phyloP scores from a whole-genome alignment of 2,797 vertebrate genomes.

The Urophycis tenuis region DNA sequence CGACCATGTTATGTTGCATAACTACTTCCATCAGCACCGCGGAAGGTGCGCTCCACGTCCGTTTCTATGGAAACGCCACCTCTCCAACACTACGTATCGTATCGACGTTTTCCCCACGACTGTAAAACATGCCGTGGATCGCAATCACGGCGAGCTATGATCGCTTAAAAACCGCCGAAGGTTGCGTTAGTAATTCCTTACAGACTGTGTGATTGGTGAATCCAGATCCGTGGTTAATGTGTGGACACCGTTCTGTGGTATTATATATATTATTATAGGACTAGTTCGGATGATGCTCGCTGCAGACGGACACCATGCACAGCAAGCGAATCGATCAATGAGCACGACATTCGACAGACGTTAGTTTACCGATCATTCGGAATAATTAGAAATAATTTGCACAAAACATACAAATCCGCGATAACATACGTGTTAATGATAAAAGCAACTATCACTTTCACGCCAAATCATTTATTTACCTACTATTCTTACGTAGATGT shows the following conservation, averaged over 20 bases:
- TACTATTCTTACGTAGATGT: slow-evolving; percentile 33
- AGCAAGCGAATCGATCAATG: not conserved
- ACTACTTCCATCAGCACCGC: slow-evolving; percentile 58
- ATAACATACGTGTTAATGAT: not conserved
- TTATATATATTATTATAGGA: too few species aligned
- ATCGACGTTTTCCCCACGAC: slow-evolving; percentile 17
- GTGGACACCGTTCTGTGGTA: not conserved
- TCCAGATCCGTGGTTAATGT: not conserved
- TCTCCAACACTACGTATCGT: slow-evolving; percentile 24
- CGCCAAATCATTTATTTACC: slow-evolving; percentile 35
- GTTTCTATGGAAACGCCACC: slow-evolving; percentile 72
- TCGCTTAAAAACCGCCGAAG: not conserved
- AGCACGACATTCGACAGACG: not conserved
- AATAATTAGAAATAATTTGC: not conserved
- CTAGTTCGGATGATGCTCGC: not conserved
- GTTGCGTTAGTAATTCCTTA: not conserved
- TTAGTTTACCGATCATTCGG: not conserved
- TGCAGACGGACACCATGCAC: not conserved
- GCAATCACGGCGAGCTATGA: not conserved
- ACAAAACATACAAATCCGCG: not conserved
- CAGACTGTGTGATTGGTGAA: not conserved
- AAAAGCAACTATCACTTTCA: not conserved
- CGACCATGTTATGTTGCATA: slow-evolving; percentile 67
- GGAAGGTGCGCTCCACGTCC: slow-evolving; percentile 52
- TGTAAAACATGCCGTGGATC: slow-evolving; percentile 5